phyloP scores from a whole-genome alignment of 2,797 vertebrate genomes.

The Gobio occitaniae region DNA sequence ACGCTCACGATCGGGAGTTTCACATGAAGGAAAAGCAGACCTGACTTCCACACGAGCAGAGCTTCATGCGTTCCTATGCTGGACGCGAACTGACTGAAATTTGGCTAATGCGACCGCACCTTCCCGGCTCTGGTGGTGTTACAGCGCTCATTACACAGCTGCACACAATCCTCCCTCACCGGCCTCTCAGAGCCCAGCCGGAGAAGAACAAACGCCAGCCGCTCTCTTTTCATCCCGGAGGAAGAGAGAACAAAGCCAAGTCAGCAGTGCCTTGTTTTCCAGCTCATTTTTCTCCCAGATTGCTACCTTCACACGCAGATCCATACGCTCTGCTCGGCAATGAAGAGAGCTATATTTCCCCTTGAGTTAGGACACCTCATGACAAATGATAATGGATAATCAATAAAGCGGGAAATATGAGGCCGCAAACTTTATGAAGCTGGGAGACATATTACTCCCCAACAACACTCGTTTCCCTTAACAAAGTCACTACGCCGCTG shows the following conservation, averaged over 20 bases:
- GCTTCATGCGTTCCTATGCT: background rate
- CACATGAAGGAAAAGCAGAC: too few species aligned
- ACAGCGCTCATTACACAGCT: background rate
- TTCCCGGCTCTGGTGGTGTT: too few species aligned
- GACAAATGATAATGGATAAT: constrained; percentile 99
- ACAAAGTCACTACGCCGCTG: constrained; percentile 99
- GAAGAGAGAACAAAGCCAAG: constrained; percentile 88
- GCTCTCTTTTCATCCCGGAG: constrained; percentile 77
- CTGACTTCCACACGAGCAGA: background rate
- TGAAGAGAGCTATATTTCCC: constrained; percentile 99
- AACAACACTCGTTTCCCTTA: constrained; percentile 99
- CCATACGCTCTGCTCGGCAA: constrained; percentile 87
- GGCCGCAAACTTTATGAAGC: constrained; percentile 99
- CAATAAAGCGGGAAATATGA: constrained; percentile 99
- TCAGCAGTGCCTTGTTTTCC: constrained; percentile 91
- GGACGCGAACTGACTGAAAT: background rate
- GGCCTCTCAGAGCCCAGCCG: constrained; percentile 25
- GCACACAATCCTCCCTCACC: background rate
- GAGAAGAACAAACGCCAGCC: constrained; percentile 67
- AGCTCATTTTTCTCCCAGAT: constrained; percentile 98
- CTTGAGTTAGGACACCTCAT: constrained; percentile 99
- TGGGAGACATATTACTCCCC: constrained; percentile 99
- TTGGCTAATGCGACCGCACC: background rate
- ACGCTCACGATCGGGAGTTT: too few species aligned
- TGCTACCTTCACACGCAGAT: constrained; percentile 97